These are phyloP conservation scores for Phoxinus dragarum DNA, from an alignment of 2,797 vertebrate species.

Conservation along the genomic window DNA sequence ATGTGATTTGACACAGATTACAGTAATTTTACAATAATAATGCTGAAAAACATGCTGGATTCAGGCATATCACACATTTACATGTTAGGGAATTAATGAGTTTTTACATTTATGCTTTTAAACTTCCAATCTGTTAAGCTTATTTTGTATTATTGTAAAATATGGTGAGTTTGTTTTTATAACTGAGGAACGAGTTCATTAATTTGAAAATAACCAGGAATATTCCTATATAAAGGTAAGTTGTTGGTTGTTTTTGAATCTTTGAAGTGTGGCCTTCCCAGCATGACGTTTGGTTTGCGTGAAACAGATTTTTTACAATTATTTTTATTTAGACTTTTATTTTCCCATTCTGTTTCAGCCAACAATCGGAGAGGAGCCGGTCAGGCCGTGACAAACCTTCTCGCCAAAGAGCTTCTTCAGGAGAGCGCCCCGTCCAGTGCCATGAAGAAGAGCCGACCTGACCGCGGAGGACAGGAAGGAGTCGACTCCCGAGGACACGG, in stretches of 20 bases:
- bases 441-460: slow-evolving; percentile 62
- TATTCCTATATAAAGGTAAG: neutral
- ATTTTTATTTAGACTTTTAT: slow-evolving; percentile 18
- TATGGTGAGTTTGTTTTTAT: neutral
- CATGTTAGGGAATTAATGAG: neutral
- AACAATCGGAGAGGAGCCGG: slow-evolving; percentile 85
- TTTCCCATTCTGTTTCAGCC: slow-evolving; percentile 71
- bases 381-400: slow-evolving; percentile 86
- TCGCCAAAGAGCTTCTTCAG: slow-evolving; percentile 88
- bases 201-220: neutral
- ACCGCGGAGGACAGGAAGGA: slow-evolving; percentile 59
- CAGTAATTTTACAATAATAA: neutral
- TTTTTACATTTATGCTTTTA: neutral
- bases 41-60: neutral
- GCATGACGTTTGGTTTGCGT: neutral
- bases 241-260: neutral
- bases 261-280: slow-evolving; percentile 24
- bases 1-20: neutral
- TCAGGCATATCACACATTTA: neutral
- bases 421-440: slow-evolving; percentile 73
- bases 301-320: too few relatives aligned
- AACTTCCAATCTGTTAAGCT: neutral
- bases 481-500: slow-evolving; percentile 65
- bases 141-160: neutral
- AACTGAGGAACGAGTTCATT: neutral